Evolutionary conservation across 1,140 invertebrate genomes (phyloP), one percentile per base, ranked within the genome.

Genomic region (Rhyzopertha dominica): DNA sequence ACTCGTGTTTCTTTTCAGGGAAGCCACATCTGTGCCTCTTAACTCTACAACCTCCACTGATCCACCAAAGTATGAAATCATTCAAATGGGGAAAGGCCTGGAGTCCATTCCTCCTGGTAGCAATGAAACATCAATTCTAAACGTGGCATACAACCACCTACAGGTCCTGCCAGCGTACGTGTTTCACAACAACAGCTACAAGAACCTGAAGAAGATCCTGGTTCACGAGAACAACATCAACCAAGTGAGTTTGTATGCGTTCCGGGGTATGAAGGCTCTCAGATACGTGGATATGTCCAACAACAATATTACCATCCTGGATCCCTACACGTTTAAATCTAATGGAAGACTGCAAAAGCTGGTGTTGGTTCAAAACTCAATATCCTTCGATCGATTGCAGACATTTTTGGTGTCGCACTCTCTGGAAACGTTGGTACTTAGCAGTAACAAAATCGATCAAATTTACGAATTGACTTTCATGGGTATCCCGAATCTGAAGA

Each of bases 221-320:
- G 32, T 66, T 7, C 43, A 50, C 7, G 58, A 64, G 18, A 66
- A 66, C 35, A 43, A 31, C 12, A 57, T 66, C 20, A 38, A 31
- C 8, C 35, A 39, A 2, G 39, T 66, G 23, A 45, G 51, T 16
- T 23, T 45, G 5, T 65, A 71, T 13, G 78, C 81, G 0, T 84
- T 86, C 59, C 66, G 65, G 35, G 75, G 75, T 5, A 63, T 85
- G 2, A 69, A 69, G 28, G 78, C 80, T 47, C 61, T 85, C 14
- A 75, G 78, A 14, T 76, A 78, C 43, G 65, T 86, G n/a, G 80
- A 85, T 54, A 56, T 85, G 12, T 80, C 80, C 3, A 59, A 67
- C 31, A 86, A 86, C 56, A 65, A 70, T 1, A 74, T 85, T 5
- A 65, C 60, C 9, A 66, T 55, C 0, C 54, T 85, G 2, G 63